Base-by-base conservation (phyloP, 2,113 vertebrate species). In the Lipophrys pholis region DNA sequence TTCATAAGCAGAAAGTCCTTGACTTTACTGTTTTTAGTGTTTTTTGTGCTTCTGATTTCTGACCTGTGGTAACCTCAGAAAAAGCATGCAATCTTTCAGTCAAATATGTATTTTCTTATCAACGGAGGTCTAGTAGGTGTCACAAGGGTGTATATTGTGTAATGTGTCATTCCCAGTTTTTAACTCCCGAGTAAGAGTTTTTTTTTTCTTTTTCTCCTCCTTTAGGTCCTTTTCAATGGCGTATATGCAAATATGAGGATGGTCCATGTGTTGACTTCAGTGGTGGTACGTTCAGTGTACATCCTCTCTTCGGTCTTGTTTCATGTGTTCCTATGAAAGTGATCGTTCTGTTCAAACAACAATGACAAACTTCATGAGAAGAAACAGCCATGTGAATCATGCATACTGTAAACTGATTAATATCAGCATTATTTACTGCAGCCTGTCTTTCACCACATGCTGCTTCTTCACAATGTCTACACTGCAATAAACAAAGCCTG, bases 181-280 rank as follows among this genome's bases (percentile, higher is more conserved):
- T 7, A 81, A 39, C 16, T 52, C 52, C 10, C 46, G 3, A 60
- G 1, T 66, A 70, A 68, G 56, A 76, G n/a, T n/a, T n/a, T n/a
- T n/a, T n/a, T n/a, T n/a, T n/a, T 38, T 39, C 64, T 88, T 84
- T 60, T 85, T 84, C 54, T 78, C 76, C 50, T 81, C 77, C 93
- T 94, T 59, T 90, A 99, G 98, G 95, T 98, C 89, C 94, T 96
- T 87, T 99, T 96, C 80, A 97, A 96, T 93, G 98, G 98, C 81
- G 96, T 99, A 91, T 99, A 99, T 95, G 97, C 96, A 94, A 99
- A 99, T 88, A 97, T 97, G 96, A 95, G 97, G 93, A 98, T 99
- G 98, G 98, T 99, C 93, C 97, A 99, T 88, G 95, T 98, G 84
- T 95, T 99, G 86, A 99, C 98, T 59, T 99, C 98, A 83, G 97